Evolutionary conservation across 2,888 invertebrate genomes (phyloP).

Genomic region (Xestobium rufovillosum): DNA sequence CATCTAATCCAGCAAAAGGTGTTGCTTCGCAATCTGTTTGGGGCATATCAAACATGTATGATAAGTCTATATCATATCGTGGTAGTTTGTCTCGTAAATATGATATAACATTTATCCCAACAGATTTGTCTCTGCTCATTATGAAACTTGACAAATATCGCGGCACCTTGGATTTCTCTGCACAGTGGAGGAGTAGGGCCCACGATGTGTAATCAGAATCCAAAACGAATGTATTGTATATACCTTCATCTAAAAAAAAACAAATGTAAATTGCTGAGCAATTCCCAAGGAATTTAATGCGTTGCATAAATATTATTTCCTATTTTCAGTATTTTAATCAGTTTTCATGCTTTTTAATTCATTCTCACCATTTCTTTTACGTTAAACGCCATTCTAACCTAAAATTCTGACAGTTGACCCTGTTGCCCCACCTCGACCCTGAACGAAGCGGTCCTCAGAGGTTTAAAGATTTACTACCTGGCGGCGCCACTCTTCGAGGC

Average conservation of each 20-base stretch:
- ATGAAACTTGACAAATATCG: constrained; percentile 78
- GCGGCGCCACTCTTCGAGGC: no score
- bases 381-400: no score
- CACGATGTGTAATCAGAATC: constrained; percentile 80
- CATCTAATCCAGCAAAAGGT: constrained; percentile 34
- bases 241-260: constrained; percentile 64
- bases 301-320: no score
- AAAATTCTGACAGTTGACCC: no score
- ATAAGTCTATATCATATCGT: constrained; percentile 75
- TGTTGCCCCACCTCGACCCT: no score
- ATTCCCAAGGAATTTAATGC: no score
- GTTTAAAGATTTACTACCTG: no score
- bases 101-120: constrained; percentile 62
- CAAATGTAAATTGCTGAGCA: constrained; percentile 11
- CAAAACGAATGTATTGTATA: constrained; percentile 80
- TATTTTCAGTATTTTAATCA: no score
- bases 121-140: constrained; percentile 55
- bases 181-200: constrained; percentile 78
- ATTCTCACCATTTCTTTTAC: no score
- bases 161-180: constrained; percentile 70
- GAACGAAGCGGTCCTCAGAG: no score
- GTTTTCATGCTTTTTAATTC: no score
- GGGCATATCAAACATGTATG: constrained; percentile 75
- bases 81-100: constrained; percentile 71
- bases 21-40: constrained; percentile 59